Evolutionary conservation across 2,113 vertebrate genomes (phyloP).

Genomic region (Bungarus multicinctus): DNA sequence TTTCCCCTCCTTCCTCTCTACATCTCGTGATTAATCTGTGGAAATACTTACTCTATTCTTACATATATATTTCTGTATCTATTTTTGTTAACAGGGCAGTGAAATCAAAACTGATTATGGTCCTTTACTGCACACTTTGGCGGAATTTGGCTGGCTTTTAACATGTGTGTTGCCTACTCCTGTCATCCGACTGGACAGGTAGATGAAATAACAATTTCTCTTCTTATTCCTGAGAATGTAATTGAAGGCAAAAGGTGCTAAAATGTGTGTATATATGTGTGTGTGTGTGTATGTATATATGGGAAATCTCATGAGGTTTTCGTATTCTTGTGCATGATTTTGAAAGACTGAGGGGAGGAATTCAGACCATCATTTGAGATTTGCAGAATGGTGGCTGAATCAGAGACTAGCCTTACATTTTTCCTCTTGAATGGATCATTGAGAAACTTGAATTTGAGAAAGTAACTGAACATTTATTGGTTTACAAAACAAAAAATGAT

Average conservation of each 20-base stretch:
- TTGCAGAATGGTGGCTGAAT: not conserved
- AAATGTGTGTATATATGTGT: too few relatives aligned
- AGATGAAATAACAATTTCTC: conserved; percentile 4
- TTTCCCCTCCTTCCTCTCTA: not conserved
- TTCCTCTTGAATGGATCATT: not conserved
- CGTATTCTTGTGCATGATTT: not conserved
- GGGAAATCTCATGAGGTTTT: not conserved
- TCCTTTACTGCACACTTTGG: conserved; percentile 91
- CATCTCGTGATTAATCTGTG: conserved; percentile 13
- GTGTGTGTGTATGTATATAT: too few relatives aligned
- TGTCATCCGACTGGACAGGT: conserved; percentile 92
- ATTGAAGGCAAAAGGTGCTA: not conserved
- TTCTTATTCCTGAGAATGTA: not conserved
- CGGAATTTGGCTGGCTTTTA: conserved; percentile 96
- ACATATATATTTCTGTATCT: conserved; percentile 40
- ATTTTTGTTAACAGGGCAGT: conserved; percentile 76
- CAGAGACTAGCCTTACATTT: not conserved
- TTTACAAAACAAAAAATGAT: not conserved
- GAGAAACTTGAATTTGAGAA: not conserved
- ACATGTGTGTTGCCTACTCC: conserved; percentile 93
- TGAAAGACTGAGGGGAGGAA: not conserved
- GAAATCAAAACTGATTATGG: conserved; percentile 94
- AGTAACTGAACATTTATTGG: not conserved
- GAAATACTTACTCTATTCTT: conserved; percentile 37
- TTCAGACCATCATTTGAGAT: not conserved